Conservation (phyloP, 2,888 invertebrate species). For the Cantharis flavilabris region DNA sequence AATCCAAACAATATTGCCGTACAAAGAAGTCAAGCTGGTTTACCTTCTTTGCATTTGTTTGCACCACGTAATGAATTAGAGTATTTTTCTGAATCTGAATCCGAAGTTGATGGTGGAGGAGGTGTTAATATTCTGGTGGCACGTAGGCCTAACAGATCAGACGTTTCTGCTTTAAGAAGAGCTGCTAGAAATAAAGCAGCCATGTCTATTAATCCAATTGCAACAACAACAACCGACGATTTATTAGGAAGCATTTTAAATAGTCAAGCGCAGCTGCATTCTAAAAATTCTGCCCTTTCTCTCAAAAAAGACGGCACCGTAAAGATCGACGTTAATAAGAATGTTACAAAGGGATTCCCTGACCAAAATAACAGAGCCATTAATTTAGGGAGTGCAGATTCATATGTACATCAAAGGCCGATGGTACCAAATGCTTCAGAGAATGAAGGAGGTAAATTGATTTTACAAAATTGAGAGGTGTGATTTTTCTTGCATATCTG, state of each 20-base stretch:
- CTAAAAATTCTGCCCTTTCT: constrained; percentile 63
- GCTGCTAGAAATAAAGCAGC: constrained; percentile 57
- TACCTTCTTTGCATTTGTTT: constrained; percentile 66
- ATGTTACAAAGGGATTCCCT: constrained; percentile 58
- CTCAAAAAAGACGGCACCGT: constrained; percentile 67
- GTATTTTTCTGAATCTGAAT: constrained; percentile 65
- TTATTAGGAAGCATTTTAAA: constrained; percentile 72
- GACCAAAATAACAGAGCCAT: constrained; percentile 42
- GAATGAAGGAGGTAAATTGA: constrained; percentile 13
- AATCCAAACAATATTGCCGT: constrained; percentile 29
- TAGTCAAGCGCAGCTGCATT: constrained; percentile 72
- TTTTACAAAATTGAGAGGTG: neutral
- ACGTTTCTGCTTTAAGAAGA: constrained; percentile 46
- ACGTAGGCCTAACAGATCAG: constrained; percentile 56
- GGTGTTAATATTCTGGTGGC: constrained; percentile 54
- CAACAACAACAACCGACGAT: constrained; percentile 61
- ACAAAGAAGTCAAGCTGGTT: constrained; percentile 55
- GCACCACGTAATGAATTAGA: constrained; percentile 72
- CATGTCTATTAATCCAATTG: constrained; percentile 52
- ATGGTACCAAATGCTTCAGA: constrained; percentile 11
- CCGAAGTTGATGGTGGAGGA: constrained; percentile 49
- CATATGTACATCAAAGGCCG: constrained; percentile 13
- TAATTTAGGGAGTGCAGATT: neutral
- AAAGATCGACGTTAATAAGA: constrained; percentile 55
- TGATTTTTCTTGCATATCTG: neutral